phyloP scores from a whole-genome alignment of 2,113 vertebrate species.

The Potamarius usumacintae region DNA sequence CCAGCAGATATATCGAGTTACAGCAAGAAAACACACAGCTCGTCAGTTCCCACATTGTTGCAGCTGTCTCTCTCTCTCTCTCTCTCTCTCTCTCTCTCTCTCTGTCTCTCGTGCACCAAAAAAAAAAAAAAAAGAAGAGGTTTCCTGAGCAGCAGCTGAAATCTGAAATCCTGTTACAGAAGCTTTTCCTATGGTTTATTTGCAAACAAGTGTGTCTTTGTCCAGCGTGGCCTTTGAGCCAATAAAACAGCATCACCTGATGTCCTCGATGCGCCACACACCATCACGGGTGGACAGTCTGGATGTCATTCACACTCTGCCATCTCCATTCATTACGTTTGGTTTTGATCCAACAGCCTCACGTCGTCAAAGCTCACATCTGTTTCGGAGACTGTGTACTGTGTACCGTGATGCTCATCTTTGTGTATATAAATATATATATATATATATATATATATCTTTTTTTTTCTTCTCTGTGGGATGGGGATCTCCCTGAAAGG shows the following conservation, averaged over 20 bases:
- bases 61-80: constrained; percentile 41
- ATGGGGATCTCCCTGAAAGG: constrained; percentile 44
- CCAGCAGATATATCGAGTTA: constrained; percentile 45
- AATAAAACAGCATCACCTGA: constrained; percentile 34
- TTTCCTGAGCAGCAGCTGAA: constrained; percentile 40
- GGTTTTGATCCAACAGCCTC: constrained; percentile 8
- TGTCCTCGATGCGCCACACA: constrained; percentile 22
- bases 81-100: too few species aligned
- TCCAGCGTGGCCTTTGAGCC: constrained; percentile 6
- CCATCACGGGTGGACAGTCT: constrained; percentile 33
- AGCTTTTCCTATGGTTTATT: constrained; percentile 27
- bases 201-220: constrained; percentile 44
- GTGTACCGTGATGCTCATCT: background rate
- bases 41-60: constrained; percentile 40
- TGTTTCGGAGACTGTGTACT: constrained; percentile 8
- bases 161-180: constrained; percentile 43
- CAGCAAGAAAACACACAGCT: constrained; percentile 11
- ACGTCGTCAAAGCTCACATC: constrained; percentile 8
- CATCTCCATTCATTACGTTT: background rate
- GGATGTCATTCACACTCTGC: constrained; percentile 20
- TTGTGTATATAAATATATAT: constrained; percentile 34
- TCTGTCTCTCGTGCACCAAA: background rate
- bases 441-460: background rate
- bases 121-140: background rate
- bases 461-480: background rate